Evolutionary conservation across 2,797 vertebrate genomes (phyloP).

Genomic region (Chloroceryle inda): DNA sequence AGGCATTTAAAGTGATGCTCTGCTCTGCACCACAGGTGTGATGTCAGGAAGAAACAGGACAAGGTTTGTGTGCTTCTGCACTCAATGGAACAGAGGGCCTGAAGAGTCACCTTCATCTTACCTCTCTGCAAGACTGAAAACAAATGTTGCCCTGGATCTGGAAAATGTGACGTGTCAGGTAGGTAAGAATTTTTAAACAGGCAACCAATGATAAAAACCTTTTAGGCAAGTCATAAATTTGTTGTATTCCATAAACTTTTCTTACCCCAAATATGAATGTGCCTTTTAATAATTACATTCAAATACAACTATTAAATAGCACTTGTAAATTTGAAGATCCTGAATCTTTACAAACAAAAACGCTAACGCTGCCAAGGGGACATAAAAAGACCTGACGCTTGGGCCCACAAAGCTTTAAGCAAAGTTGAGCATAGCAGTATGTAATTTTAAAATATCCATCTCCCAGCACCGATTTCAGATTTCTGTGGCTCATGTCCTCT

Average conservation of each 20-base stretch:
- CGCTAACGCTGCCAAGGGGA: background rate
- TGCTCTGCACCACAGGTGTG: background rate
- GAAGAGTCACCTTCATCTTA: background rate
- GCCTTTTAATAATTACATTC: background rate
- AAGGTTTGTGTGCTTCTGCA: accelerated
- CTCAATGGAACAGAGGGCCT: background rate
- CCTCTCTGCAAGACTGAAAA: background rate
- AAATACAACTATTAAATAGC: background rate
- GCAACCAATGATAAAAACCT: background rate
- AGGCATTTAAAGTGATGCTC: background rate
- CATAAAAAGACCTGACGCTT: background rate
- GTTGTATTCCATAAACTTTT: background rate
- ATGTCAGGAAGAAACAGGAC: background rate
- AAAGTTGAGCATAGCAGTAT: background rate
- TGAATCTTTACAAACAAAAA: background rate
- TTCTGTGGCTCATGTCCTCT: background rate
- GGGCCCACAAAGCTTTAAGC: background rate
- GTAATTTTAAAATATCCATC: background rate
- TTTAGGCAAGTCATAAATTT: background rate
- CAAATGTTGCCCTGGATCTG: background rate
- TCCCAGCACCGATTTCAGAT: background rate
- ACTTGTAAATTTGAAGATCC: background rate
- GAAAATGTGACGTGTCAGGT: background rate
- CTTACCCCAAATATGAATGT: background rate
- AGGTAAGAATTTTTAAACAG: background rate